Evolutionary conservation across 1,140 invertebrate genomes (phyloP), one percentile per base, ranked within the genome.

Genomic region (Meloidogyne exigua): DNA sequence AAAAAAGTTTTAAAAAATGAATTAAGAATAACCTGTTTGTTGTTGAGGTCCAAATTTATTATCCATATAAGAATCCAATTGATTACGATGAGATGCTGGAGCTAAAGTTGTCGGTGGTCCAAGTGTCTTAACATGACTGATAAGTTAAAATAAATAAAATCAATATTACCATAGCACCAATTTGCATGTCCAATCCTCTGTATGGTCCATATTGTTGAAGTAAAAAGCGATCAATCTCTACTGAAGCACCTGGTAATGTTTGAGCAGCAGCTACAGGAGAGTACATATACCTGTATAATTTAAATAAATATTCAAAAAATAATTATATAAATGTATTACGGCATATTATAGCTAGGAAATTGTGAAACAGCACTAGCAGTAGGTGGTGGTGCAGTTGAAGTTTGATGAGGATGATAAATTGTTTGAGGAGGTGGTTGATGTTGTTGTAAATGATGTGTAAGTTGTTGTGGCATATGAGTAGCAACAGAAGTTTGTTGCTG

Each of bases 171-270:
- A 73, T 73, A 64, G 42, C 44, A 65, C 72, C 57, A 28, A 73
- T 28, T 21, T 73, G 72, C 57, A 73, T 57, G 44, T 64, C 72
- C 23, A 73, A 23, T 32, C 65, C 39, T 21, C 57, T 64, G 23
- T 73, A 73, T 13, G 72, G 69, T 25, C 72, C 72, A 64, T 73
- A 73, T 23, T 73, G 72, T 64, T 73, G 72, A n/a, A 73, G 23
- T 13, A 73, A 65, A 36, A 73, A 73, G 7, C 72, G 57, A 23
- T 73, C 72, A n/a, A 73, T 12, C 12, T 73, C 72, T 36, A 21
- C n/a, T 18, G 44, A 26, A 15, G 72, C 32, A 13, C 21, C 72
- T 7, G 49, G 44, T 65, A 73, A 13, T 13, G 49, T 23, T 25
- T 25, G 72, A 0, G 72, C 72, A 25, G 71, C n/a, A 13, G 72